Conservation (phyloP, 2,797 vertebrate genomes). For the Tragopan temminckii region DNA sequence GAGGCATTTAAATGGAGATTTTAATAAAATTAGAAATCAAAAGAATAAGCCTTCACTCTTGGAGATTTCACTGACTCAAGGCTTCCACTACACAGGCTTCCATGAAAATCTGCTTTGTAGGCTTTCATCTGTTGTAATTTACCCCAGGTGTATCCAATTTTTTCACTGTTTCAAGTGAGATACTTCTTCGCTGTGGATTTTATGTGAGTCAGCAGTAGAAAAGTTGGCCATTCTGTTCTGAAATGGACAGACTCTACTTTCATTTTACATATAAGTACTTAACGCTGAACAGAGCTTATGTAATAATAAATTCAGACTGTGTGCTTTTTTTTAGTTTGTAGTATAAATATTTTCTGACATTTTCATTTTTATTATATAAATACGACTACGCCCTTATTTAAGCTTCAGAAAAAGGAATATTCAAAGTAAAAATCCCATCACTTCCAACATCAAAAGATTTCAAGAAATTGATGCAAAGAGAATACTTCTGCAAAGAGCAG, state of each 20-base stretch:
- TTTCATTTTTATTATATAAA: neutral
- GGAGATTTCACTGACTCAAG: neutral
- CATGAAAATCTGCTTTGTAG: neutral
- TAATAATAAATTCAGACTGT: neutral
- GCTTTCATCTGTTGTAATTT: neutral
- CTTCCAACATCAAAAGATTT: neutral
- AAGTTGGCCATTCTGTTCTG: neutral
- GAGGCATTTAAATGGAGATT: neutral
- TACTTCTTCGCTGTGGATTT: neutral
- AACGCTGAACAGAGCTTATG: neutral
- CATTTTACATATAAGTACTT: neutral
- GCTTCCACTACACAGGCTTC: neutral
- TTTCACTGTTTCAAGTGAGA: neutral
- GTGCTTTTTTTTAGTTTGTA: neutral
- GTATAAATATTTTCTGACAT: neutral
- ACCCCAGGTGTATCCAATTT: accelerated
- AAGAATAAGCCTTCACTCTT: accelerated
- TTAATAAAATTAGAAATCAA: neutral
- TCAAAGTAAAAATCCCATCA: neutral
- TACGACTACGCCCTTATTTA: neutral
- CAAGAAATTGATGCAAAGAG: neutral
- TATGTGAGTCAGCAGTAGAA: neutral
- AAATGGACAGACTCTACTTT: neutral
- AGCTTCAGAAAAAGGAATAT: neutral
- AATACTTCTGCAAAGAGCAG: neutral